Conservation (phyloP, 2,797 vertebrate genomes). For the Tangara arthus region DNA sequence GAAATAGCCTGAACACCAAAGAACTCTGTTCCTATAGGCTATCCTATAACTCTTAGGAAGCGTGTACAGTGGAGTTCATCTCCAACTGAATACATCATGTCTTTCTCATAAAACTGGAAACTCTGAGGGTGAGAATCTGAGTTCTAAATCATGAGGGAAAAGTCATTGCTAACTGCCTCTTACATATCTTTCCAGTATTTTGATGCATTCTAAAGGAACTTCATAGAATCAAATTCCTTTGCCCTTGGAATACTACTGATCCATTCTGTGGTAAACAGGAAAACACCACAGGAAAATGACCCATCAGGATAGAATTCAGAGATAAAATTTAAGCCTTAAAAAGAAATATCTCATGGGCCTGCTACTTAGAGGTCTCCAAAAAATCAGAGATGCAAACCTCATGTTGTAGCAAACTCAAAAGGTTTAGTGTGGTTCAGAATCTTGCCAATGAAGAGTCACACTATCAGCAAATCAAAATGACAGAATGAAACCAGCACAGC, state of each 20-base stretch:
- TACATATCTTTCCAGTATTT: background rate
- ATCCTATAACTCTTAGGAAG: fast-evolving
- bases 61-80: background rate
- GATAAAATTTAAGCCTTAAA: background rate
- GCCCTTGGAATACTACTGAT: background rate
- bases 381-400: background rate
- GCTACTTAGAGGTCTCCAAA: background rate
- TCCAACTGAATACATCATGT: fast-evolving
- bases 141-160: background rate
- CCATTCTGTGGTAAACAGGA: background rate
- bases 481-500: background rate
- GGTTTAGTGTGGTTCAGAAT: background rate
- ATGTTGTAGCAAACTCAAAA: background rate
- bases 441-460: background rate
- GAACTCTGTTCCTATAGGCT: background rate
- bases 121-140: background rate
- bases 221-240: background rate
- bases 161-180: background rate
- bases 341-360: background rate
- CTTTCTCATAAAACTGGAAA: background rate
- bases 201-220: background rate
- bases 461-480: background rate
- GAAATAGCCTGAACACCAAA: background rate
- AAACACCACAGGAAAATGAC: background rate
- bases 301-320: background rate